Evolutionary conservation across 1,140 invertebrate genomes (phyloP).

Genomic region (Papilio polytes): DNA sequence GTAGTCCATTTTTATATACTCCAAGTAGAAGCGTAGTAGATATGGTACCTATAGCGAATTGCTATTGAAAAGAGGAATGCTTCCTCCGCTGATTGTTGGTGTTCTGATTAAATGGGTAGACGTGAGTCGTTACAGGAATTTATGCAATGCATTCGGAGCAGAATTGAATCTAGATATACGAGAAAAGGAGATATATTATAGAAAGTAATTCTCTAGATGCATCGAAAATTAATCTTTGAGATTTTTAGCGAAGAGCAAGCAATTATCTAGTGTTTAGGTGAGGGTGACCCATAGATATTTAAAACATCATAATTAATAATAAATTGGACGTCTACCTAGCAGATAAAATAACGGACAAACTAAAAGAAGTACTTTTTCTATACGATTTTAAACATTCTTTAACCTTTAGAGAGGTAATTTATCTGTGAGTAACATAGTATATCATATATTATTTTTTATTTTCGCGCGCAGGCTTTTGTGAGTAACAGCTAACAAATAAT

Average conservation of each 20-base stretch:
- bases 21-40: neutral
- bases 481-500: no score
- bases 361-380: no score
- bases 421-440: no score
- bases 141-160: neutral
- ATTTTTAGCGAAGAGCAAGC: neutral
- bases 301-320: no score
- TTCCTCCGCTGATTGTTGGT: conserved; percentile 31
- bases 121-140: conserved; percentile 8
- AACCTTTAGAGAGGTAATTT: no score
- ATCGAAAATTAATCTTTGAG: neutral
- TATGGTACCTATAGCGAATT: conserved; percentile 23
- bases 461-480: no score
- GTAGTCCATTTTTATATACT: neutral
- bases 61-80: conserved; percentile 33
- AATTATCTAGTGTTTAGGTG: neutral
- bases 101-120: conserved; percentile 31
- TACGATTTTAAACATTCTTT: no score
- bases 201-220: neutral
- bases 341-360: no score
- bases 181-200: conserved; percentile 3
- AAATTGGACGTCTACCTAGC: no score
- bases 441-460: no score
- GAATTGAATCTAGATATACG: conserved; percentile 16
- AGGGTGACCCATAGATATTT: no score